A percentile compares a stretch with the other conserved stretches of the same genome.
These are phyloP conservation scores for Mechanitis messenoides DNA, from an alignment of 2,888 invertebrate species.

Conservation along the genomic window DNA sequence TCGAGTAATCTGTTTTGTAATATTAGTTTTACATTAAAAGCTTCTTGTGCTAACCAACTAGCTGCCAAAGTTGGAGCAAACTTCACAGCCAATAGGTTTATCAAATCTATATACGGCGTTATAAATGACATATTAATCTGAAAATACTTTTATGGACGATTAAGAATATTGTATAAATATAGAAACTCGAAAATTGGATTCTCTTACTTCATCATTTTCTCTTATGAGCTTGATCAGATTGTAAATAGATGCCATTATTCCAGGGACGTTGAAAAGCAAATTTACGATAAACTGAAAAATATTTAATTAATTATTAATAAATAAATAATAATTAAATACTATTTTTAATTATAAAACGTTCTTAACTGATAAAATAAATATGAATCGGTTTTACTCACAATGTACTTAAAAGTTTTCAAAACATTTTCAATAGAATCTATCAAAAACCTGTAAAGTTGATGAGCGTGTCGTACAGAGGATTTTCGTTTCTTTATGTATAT, in stretches of 20 bases:
- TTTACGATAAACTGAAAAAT: background rate
- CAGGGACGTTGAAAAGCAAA: background rate
- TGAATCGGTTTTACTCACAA: background rate
- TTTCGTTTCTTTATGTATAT: background rate
- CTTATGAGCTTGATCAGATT: background rate
- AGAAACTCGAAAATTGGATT: background rate
- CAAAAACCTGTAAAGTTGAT: background rate
- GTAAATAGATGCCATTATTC: conserved; percentile 4
- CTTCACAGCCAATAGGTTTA: background rate
- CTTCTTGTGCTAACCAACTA: background rate
- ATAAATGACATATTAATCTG: background rate
- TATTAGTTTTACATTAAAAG: background rate
- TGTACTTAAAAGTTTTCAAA: background rate
- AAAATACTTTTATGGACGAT: background rate
- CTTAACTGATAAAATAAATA: no score
- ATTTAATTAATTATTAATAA: background rate
- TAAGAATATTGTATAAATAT: background rate
- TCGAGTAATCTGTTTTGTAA: background rate
- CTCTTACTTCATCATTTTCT: background rate
- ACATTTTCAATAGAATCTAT: background rate
- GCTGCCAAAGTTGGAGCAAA: background rate
- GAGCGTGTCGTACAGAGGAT: background rate
- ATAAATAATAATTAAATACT: background rate
- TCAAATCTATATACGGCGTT: background rate
- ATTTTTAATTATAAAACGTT: background rate